A percentile compares a stretch with the other conserved stretches of the same genome.
Conservation (phyloP, 1,140 invertebrate species). For the Nixonia krombeini region DNA sequence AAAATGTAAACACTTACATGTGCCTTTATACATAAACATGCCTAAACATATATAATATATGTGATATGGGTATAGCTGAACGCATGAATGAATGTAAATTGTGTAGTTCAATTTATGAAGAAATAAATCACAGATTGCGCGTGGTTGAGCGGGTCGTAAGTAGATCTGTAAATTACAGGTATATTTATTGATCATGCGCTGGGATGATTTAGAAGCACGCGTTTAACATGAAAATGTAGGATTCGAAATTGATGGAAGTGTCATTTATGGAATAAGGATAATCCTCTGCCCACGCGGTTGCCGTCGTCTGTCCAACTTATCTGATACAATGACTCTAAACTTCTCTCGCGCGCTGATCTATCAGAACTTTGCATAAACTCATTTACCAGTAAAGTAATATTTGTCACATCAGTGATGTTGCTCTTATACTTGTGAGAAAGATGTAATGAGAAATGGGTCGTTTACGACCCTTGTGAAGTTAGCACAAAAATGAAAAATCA, state of each 20-base stretch:
- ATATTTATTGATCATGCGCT: conserved; percentile 13
- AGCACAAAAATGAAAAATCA: no score
- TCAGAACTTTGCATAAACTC: no score
- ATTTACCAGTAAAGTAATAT: no score
- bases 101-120: not conserved
- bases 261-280: conserved; percentile 25
- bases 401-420: no score
- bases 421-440: no score
- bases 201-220: conserved; percentile 11
- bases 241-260: conserved; percentile 21
- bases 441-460: no score
- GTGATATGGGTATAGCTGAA: not conserved
- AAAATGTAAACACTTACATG: no score
- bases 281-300: conserved; percentile 19
- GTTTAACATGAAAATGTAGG: no score
- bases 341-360: no score
- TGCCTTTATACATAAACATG: no score
- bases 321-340: not conserved
- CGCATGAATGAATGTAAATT: not conserved
- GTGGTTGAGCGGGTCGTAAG: not conserved
- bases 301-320: conserved; percentile 10
- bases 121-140: not conserved
- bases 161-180: not conserved
- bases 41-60: no score
- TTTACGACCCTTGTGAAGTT: no score